phyloP scores from a whole-genome alignment of 1,140 invertebrate species.

The Rhopalosiphum padi region DNA sequence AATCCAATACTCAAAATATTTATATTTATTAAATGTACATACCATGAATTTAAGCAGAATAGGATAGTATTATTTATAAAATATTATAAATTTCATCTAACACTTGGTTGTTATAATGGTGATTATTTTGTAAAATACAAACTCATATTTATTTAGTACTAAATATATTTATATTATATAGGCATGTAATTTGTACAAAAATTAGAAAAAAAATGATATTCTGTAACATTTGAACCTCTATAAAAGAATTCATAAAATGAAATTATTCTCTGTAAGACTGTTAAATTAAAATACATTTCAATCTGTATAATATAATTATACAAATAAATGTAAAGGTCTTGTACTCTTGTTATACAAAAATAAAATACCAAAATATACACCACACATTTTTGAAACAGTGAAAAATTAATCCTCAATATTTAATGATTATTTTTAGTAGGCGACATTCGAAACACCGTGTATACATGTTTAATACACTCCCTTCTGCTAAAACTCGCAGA shows the following conservation, averaged over 20 bases:
- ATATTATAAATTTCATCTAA: background rate
- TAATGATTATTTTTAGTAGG: background rate
- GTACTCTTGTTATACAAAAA: background rate
- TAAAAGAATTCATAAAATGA: background rate
- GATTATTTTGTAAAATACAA: background rate
- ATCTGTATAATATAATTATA: background rate
- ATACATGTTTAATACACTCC: background rate
- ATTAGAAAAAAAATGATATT: background rate
- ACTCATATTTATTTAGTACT: background rate
- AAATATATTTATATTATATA: background rate
- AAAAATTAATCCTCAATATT: background rate
- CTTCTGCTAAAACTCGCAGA: constrained; percentile 40
- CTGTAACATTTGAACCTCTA: background rate
- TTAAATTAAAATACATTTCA: background rate
- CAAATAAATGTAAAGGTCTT: background rate
- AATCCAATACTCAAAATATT: background rate
- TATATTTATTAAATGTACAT: background rate
- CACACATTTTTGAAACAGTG: background rate
- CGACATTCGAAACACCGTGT: background rate
- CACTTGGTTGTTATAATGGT: background rate
- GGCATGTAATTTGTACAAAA: background rate
- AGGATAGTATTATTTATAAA: background rate
- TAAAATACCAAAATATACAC: background rate
- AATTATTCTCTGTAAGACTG: background rate
- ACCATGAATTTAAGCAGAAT: background rate